phyloP scores from a whole-genome alignment of 2,888 invertebrate genomes.

The Paralinhomoeus sp. region DNA sequence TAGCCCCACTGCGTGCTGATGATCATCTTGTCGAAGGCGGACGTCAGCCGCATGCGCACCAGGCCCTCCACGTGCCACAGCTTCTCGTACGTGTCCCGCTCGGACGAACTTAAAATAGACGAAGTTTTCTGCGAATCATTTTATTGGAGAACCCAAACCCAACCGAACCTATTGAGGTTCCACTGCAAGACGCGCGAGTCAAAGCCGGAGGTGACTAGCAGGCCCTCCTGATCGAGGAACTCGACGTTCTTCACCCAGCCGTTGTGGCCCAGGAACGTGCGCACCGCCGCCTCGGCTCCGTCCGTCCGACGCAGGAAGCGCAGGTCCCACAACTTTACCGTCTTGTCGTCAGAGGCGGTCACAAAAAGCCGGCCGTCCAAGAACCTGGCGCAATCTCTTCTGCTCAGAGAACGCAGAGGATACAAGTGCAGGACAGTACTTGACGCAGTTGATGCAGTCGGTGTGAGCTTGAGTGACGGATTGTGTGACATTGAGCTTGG shows the following conservation, averaged over 20 bases:
- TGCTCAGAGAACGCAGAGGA: background rate
- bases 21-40: slow-evolving; percentile 62
- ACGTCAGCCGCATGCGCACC: slow-evolving; percentile 64
- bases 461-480: slow-evolving; percentile 56
- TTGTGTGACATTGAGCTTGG: slow-evolving; percentile 21
- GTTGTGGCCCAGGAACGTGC: slow-evolving; percentile 57
- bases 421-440: slow-evolving; percentile 34
- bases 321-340: slow-evolving; percentile 78
- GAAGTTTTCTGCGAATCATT: too few species aligned
- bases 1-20: slow-evolving; percentile 73
- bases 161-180: slow-evolving; percentile 56
- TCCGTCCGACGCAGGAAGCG: slow-evolving; percentile 42
- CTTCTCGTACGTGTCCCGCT: too few species aligned
- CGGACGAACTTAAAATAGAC: too few species aligned
- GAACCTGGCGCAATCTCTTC: too few species aligned
- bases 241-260: slow-evolving; percentile 94
- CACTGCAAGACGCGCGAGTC: slow-evolving; percentile 79
- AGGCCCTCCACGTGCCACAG: slow-evolving; percentile 62
- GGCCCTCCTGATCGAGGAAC: slow-evolving; percentile 55
- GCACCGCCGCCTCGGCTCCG: slow-evolving; percentile 37
- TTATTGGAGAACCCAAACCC: too few species aligned
- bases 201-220: slow-evolving; percentile 68
- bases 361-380: slow-evolving; percentile 64
- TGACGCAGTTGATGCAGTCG: slow-evolving; percentile 75
- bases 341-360: slow-evolving; percentile 76